Evolutionary conservation across 2,888 invertebrate genomes (phyloP).

Genomic region (Celastrina argiolus): DNA sequence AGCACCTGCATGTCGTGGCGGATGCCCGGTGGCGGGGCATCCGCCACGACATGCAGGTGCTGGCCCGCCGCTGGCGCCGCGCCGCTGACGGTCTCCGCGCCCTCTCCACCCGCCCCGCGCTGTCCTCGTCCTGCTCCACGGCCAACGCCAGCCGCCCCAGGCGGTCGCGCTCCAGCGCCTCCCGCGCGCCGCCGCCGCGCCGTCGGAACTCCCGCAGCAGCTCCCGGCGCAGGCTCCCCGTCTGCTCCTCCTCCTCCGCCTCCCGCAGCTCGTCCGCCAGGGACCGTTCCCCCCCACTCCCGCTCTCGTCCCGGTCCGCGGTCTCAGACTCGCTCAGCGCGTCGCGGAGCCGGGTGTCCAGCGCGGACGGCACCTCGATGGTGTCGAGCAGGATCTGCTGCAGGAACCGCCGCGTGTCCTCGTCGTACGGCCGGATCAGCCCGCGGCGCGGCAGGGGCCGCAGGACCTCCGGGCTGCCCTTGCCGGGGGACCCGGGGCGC

Average conservation of each 20-base stretch:
- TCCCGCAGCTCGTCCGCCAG: conserved; percentile 65
- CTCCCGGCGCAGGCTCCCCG: conserved; percentile 44
- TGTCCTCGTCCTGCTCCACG: conserved; percentile 61
- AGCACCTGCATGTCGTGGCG: conserved; percentile 76
- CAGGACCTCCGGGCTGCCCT: conserved; percentile 64
- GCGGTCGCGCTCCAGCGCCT: conserved; percentile 61
- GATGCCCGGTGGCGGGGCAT: too few relatives aligned
- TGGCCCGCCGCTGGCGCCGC: conserved; percentile 62
- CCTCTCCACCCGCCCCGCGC: conserved; percentile 55
- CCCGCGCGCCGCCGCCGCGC: conserved; percentile 46
- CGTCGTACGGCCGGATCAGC: conserved; percentile 57
- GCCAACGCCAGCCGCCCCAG: conserved; percentile 63
- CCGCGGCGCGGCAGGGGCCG: conserved; percentile 61
- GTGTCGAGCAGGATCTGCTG: conserved; percentile 51
- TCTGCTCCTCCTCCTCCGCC: conserved; percentile 56
- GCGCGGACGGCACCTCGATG: neutral
- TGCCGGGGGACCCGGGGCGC: conserved; percentile 60
- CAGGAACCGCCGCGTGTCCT: conserved; percentile 63
- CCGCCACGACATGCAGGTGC: conserved; percentile 66
- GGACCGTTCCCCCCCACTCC: conserved; percentile 43
- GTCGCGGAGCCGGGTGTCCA: neutral
- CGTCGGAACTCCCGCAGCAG: conserved; percentile 46
- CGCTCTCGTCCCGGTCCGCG: conserved; percentile 28
- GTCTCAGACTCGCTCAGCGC: conserved; percentile 8
- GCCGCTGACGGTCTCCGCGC: conserved; percentile 50